Conservation (phyloP, 1,140 invertebrate genomes). For the Galleria mellonella region DNA sequence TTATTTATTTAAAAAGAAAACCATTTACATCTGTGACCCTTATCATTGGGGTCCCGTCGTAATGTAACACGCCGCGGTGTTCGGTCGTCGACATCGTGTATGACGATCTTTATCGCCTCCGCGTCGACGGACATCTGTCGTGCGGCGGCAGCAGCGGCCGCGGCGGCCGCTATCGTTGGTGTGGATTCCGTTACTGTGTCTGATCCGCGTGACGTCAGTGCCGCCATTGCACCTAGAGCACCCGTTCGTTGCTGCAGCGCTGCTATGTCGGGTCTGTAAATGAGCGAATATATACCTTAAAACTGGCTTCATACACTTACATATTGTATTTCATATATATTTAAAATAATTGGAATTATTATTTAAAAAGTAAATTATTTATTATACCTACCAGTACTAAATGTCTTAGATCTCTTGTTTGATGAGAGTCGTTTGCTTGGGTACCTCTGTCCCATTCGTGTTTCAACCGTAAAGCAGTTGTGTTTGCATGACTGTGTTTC, state of each 20-base stretch:
- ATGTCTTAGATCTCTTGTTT: no score
- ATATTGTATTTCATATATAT: no score
- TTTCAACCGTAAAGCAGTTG: no score
- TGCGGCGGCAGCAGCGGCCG: constrained; percentile 71
- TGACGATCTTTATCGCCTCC: constrained; percentile 93
- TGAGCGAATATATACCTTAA: no score
- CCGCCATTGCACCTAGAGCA: constrained; percentile 46
- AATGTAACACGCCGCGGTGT: constrained; percentile 84
- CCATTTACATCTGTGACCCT: constrained; percentile 89
- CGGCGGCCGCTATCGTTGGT: constrained; percentile 39
- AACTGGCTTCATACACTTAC: no score
- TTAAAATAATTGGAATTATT: no score
- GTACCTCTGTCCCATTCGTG: no score
- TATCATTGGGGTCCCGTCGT: constrained; percentile 86
- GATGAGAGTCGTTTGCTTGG: no score
- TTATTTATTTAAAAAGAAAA: no score
- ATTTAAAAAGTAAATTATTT: no score
- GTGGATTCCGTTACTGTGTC: constrained; percentile 31
- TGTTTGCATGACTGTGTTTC: no score
- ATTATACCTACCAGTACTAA: no score
- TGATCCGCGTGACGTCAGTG: constrained; percentile 32
- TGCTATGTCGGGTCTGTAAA: constrained; percentile 81
- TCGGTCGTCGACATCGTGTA: constrained; percentile 90
- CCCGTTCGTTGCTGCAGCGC: constrained; percentile 77
- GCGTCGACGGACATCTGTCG: constrained; percentile 90